Conservation (phyloP, 2,888 invertebrate species). For the Cerastis leucographa region DNA sequence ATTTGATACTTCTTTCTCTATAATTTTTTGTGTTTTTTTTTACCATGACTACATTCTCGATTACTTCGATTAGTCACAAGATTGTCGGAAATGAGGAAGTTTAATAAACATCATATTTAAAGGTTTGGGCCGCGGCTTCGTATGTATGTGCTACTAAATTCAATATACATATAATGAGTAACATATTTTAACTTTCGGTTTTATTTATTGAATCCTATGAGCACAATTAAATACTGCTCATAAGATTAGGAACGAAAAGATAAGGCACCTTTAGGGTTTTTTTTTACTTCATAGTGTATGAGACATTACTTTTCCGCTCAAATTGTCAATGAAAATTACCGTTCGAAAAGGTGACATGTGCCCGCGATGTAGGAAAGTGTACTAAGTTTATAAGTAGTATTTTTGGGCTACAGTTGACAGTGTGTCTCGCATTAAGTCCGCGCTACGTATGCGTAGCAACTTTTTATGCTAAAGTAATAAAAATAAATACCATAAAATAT, state of each 20-base stretch:
- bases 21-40: slow-evolving; percentile 4
- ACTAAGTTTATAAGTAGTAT: not conserved
- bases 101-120: not conserved
- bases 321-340: not conserved
- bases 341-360: not conserved
- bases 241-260: not conserved
- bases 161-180: too few relatives aligned
- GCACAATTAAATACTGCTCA: too few relatives aligned
- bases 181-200: not conserved
- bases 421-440: not conserved
- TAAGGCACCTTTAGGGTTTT: not conserved
- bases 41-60: slow-evolving; percentile 41
- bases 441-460: not conserved
- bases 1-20: slow-evolving; percentile 63
- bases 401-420: not conserved
- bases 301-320: slow-evolving; percentile 8
- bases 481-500: slow-evolving; percentile 14
- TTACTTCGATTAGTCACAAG: slow-evolving; percentile 23
- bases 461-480: slow-evolving; percentile 2
- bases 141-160: not conserved
- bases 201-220: not conserved
- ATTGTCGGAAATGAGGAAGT: not conserved
- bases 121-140: not conserved
- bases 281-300: not conserved
- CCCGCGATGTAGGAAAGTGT: not conserved